These are phyloP conservation scores for Frieseomelitta varia DNA, from an alignment of 1,140 invertebrate genomes.

Conservation along the genomic window DNA sequence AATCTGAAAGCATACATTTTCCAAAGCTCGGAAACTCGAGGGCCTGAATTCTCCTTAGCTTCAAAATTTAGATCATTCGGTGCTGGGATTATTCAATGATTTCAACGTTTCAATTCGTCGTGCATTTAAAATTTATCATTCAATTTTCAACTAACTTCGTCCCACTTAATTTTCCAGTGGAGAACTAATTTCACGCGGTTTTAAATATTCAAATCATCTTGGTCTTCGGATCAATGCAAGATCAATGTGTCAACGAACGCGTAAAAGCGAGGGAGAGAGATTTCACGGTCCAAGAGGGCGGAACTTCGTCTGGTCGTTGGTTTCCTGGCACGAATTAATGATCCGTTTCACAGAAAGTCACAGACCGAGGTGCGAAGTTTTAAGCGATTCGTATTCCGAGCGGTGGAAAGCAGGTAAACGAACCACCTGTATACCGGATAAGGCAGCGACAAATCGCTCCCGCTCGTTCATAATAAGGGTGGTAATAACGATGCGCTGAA, in stretches of 20 bases:
- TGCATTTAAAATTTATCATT: neutral
- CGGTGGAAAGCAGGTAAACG: conserved; percentile 1
- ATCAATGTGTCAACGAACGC: neutral
- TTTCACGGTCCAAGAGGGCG: conserved; percentile 11
- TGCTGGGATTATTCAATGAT: too few relatives aligned
- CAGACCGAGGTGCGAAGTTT: conserved; percentile 1
- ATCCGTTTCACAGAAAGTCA: neutral
- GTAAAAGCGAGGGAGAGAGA: neutral
- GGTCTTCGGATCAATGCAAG: neutral
- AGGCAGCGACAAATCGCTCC: conserved; percentile 10
- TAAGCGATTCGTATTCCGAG: neutral
- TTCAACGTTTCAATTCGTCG: too few relatives aligned
- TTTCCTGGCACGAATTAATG: conserved; percentile 12
- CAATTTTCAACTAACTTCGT: neutral
- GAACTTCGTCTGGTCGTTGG: neutral
- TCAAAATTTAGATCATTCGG: too few relatives aligned
- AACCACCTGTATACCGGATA: conserved; percentile 46
- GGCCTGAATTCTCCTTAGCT: too few relatives aligned
- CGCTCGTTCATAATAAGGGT: conserved; percentile 27
- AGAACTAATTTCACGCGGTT: neutral
- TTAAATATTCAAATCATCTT: neutral
- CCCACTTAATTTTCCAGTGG: neutral
- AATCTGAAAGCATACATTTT: neutral
- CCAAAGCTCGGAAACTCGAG: neutral
- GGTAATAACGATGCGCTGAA: conserved; percentile 9